phyloP scores from a whole-genome alignment of 2,113 vertebrate genomes.

The Ramphastos sulfuratus region DNA sequence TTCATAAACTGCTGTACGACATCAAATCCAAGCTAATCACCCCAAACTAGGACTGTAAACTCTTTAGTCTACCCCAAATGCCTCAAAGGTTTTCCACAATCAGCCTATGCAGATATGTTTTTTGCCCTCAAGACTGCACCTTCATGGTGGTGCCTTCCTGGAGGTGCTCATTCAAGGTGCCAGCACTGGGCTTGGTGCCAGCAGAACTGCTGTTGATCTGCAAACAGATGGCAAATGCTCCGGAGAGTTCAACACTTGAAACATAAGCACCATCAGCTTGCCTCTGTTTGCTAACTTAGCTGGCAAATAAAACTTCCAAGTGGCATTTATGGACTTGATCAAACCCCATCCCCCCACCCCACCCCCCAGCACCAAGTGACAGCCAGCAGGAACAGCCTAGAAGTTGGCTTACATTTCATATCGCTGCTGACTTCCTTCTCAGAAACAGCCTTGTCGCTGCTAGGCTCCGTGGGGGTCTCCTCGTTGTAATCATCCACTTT shows the following conservation, averaged over 20 bases:
- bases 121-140: not conserved
- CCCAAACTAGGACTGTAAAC: not conserved
- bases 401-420: slow-evolving; percentile 84
- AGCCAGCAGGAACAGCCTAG: not conserved
- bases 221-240: not conserved
- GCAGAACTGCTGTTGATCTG: not conserved
- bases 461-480: slow-evolving; percentile 74
- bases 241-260: not conserved
- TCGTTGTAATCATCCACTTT: slow-evolving; percentile 83
- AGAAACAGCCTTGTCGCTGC: slow-evolving; percentile 41
- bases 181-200: not conserved
- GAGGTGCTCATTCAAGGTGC: not conserved
- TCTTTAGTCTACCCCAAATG: fast-evolving
- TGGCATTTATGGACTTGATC: not conserved
- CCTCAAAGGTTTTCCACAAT: not conserved
- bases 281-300: slow-evolving; percentile 58
- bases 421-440: slow-evolving; percentile 85
- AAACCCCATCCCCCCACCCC: not conserved
- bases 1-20: not conserved
- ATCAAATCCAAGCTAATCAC: not conserved
- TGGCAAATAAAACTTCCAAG: not conserved
- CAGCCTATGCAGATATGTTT: not conserved
- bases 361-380: not conserved
- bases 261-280: not conserved
- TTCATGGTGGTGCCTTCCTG: not conserved